A percentile compares a stretch with the other conserved stretches of the same genome.
These are phyloP conservation scores for Fistularia commersonii DNA, from an alignment of 2,797 vertebrate genomes.

Conservation along the genomic window DNA sequence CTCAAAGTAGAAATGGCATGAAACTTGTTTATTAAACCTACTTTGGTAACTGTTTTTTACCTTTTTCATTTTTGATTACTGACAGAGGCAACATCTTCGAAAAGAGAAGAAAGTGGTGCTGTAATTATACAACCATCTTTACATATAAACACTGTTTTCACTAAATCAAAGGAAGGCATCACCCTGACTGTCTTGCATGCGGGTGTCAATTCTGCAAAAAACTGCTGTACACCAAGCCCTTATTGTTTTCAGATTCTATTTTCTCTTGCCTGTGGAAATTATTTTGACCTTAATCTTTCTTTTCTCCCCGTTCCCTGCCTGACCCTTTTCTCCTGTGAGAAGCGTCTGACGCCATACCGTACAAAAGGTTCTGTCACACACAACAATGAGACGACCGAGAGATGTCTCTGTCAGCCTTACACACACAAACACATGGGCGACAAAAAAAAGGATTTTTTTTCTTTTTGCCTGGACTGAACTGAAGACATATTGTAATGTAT, in stretches of 20 bases:
- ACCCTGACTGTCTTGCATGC: neutral
- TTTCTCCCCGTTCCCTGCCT: constrained; percentile 31
- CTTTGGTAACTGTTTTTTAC: too few relatives aligned
- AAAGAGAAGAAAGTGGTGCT: too few relatives aligned
- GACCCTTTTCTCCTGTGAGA: constrained; percentile 43
- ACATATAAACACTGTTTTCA: too few relatives aligned
- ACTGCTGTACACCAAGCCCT: constrained; percentile 9
- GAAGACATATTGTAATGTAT: constrained; percentile 29
- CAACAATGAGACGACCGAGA: constrained; percentile 40
- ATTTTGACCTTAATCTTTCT: constrained; percentile 62
- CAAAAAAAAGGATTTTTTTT: too few relatives aligned
- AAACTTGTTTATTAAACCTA: too few relatives aligned
- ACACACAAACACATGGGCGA: constrained; percentile 6
- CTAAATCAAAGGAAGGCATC: too few relatives aligned
- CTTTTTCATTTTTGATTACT: too few relatives aligned
- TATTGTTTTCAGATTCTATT: constrained; percentile 42
- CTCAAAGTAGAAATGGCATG: too few relatives aligned
- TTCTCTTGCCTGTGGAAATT: constrained; percentile 51
- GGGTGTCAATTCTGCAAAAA: constrained; percentile 12
- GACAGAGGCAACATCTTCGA: too few relatives aligned
- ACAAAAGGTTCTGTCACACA: constrained; percentile 60
- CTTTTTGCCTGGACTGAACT: too few relatives aligned
- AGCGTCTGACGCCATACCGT: constrained; percentile 56
- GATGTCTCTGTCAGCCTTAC: constrained; percentile 60
- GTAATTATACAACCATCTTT: too few relatives aligned